Evolutionary conservation across 2,888 invertebrate genomes (phyloP).

Genomic region (Eudemis profundana): DNA sequence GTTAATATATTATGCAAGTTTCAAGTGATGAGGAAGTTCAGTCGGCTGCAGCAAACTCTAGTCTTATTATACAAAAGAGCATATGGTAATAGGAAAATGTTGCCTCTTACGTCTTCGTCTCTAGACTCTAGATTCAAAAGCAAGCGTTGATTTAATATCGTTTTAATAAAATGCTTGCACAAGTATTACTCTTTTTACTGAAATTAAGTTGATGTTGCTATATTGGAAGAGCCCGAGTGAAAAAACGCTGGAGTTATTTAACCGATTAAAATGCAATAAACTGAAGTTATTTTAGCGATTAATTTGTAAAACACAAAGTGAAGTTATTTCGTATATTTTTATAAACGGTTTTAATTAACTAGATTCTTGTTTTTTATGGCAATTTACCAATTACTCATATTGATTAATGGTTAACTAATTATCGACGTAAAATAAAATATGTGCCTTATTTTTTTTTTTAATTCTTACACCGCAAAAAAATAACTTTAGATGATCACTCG

Average conservation of each 20-base stretch:
- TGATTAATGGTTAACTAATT: too few relatives aligned
- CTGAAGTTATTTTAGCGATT: neutral
- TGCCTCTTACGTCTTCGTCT: neutral
- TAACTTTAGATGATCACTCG: too few relatives aligned
- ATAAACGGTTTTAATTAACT: neutral
- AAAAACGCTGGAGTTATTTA: neutral
- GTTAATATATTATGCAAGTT: constrained; percentile 16
- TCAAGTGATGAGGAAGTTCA: constrained; percentile 15
- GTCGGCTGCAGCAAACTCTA: constrained; percentile 1
- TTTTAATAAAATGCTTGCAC: constrained; percentile 14
- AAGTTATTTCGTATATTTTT: neutral
- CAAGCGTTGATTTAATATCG: neutral
- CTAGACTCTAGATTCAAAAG: neutral
- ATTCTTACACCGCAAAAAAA: too few relatives aligned
- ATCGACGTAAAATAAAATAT: too few relatives aligned
- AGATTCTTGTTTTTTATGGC: neutral
- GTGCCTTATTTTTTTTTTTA: too few relatives aligned
- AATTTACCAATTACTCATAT: too few relatives aligned
- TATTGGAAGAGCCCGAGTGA: neutral
- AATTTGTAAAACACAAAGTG: neutral
- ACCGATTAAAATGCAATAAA: constrained; percentile 7
- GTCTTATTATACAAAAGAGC: neutral
- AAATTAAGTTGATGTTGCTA: constrained; percentile 5
- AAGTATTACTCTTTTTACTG: constrained; percentile 1
- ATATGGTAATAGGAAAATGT: neutral